Evolutionary conservation across 2,888 invertebrate species (phyloP).

Genomic region (Netelia melanura): DNA sequence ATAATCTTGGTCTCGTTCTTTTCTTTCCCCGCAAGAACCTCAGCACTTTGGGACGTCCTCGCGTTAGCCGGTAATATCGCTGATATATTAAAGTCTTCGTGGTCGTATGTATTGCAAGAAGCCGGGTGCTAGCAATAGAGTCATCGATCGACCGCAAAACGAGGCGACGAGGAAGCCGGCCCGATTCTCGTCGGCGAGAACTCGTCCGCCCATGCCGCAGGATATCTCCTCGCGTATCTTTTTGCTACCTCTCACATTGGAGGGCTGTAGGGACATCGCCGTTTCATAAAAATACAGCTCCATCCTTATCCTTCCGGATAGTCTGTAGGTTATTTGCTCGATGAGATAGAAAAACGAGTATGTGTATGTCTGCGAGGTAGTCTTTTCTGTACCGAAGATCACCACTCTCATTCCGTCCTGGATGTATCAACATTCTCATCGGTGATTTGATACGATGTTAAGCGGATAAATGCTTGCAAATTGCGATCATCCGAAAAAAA

Average conservation of each 20-base stretch:
- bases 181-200: constrained; percentile 61
- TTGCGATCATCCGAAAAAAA: not conserved
- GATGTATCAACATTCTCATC: not conserved
- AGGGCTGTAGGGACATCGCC: constrained; percentile 41
- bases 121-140: constrained; percentile 59
- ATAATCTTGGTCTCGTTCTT: constrained; percentile 34
- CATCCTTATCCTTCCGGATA: not conserved
- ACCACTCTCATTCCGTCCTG: not conserved
- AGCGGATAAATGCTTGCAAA: not conserved
- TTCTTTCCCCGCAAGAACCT: constrained; percentile 17
- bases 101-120: constrained; percentile 68
- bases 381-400: not conserved
- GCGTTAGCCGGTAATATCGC: constrained; percentile 60
- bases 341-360: not conserved
- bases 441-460: not conserved
- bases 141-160: constrained; percentile 71
- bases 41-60: not conserved
- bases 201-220: constrained; percentile 37
- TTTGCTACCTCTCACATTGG: constrained; percentile 36
- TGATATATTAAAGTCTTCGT: constrained; percentile 73
- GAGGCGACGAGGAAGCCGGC: constrained; percentile 69
- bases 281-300: constrained; percentile 14
- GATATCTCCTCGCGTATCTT: constrained; percentile 46
- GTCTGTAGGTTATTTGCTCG: not conserved
- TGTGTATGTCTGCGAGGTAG: not conserved